Evolutionary conservation across 2,113 vertebrate species (phyloP), one percentile per base, ranked within the genome.

Genomic region (Macrotis lagotis): DNA sequence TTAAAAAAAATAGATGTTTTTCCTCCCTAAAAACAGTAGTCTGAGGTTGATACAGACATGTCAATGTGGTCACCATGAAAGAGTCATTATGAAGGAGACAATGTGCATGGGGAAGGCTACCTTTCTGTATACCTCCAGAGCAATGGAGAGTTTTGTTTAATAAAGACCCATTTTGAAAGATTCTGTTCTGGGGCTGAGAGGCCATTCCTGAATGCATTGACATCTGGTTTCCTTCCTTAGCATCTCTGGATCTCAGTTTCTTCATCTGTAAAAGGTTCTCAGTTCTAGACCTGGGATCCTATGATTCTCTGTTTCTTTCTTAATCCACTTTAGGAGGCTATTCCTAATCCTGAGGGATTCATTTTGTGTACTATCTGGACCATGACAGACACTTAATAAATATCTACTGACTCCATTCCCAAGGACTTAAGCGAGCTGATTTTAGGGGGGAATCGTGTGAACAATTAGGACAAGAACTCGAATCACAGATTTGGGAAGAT

Each of bases 151-250:
- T 97, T 52, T 50, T 95, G 96, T 96, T 97, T 97, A 96, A 96
- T 88, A 94, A 94, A 96, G 92, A 95, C 66, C 90, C 90, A 92
- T 95, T 91, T 55, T 59, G 55, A 91, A 59, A 96, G 44, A 66
- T 37, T 28, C 95, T 25, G 91, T 96, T 94, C 47, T 48, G 93
- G 88, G 95, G 91, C 88, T 96, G 95, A 88, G 96, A 83, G 96
- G 96, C 92, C 97, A 96, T 96, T 97, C 96, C 96, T 91, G 97
- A 97, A 97, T 92, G 50, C n/a, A 92, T 96, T 96, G 95, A 97
- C 95, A 97, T 49, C 93, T 96, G 0, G n/a, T 93, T 98, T 98
- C 97, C 98, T 98, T 96, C 94, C 97, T 97, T 97, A 92, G n/a
- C n/a, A n/a, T n/a, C n/a, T n/a, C n/a, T n/a, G n/a, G n/a, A n/a